Evolutionary conservation across 2,797 vertebrate species (phyloP).

Genomic region (Tamandua tetradactyla): DNA sequence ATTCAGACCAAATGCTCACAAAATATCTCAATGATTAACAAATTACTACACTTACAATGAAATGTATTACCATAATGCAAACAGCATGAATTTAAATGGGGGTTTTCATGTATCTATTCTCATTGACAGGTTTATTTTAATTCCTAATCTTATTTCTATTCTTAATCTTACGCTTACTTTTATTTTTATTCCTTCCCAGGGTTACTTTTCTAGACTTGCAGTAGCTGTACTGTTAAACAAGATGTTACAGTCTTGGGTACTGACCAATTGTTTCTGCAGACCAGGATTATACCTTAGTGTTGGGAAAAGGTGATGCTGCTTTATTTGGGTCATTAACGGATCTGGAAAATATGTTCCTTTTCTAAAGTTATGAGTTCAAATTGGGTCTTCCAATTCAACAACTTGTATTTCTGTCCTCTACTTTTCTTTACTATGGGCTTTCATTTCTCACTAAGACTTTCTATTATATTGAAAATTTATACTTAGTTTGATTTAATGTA

Average conservation of each 20-base stretch:
- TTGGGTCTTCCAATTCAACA: slow-evolving; percentile 23
- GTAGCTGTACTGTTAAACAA: neutral
- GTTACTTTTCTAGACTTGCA: neutral
- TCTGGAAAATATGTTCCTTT: slow-evolving; percentile 22
- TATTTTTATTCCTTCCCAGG: neutral
- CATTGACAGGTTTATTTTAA: slow-evolving; percentile 9
- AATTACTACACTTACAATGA: slow-evolving; percentile 15
- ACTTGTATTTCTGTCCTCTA: slow-evolving; percentile 25
- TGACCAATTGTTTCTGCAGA: neutral
- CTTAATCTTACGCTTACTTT: slow-evolving; percentile 1
- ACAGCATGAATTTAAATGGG: slow-evolving; percentile 5
- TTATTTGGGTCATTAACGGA: slow-evolving; percentile 19
- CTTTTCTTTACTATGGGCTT: slow-evolving; percentile 45
- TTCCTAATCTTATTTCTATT: neutral
- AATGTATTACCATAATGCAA: slow-evolving; percentile 42
- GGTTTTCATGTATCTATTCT: neutral
- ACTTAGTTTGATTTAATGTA: slow-evolving; percentile 44
- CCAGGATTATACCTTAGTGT: neutral
- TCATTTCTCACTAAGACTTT: slow-evolving; percentile 41
- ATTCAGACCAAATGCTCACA: neutral
- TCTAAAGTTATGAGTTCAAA: slow-evolving; percentile 55
- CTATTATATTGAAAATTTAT: slow-evolving; percentile 55
- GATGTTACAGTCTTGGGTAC: neutral
- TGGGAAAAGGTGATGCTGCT: slow-evolving; percentile 11
- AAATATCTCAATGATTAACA: neutral